A percentile compares a stretch with the other conserved stretches of the same genome.
Conservation (phyloP, 2,797 vertebrate species). For the Sciurus vulgaris region DNA sequence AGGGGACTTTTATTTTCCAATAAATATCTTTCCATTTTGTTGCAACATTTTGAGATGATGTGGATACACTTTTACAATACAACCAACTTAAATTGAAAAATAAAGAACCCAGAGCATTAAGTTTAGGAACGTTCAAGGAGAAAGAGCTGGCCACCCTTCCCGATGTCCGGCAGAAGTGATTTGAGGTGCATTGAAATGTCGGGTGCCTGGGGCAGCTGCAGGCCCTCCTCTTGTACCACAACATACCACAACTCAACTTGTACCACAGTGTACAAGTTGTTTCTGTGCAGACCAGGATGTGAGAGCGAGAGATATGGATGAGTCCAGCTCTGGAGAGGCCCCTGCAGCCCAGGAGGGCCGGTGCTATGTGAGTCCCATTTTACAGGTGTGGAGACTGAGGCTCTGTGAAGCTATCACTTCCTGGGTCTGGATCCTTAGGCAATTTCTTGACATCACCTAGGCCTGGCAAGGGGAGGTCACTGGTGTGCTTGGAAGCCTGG, state of each 20-base stretch:
- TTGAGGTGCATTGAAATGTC: not conserved
- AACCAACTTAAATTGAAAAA: not conserved
- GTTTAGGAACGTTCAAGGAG: not conserved
- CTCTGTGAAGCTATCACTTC: not conserved
- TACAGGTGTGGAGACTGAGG: not conserved
- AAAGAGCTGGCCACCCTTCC: not conserved
- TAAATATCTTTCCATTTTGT: not conserved
- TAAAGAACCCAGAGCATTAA: not conserved
- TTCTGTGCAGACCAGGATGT: not conserved
- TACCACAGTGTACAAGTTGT: accelerated
- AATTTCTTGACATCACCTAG: not conserved
- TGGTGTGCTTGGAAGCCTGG: not conserved
- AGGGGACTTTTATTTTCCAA: not conserved
- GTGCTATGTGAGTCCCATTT: not conserved
- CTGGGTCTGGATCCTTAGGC: not conserved
- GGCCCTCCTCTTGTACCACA: not conserved
- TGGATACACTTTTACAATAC: not conserved
- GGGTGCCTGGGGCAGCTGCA: not conserved
- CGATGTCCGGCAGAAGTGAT: too few relatives aligned
- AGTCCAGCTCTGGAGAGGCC: not conserved
- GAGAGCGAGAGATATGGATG: not conserved
- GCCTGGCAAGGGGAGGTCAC: not conserved
- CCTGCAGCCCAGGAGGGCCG: not conserved
- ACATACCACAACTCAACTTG: too few relatives aligned
- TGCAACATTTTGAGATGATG: not conserved